phyloP scores from a whole-genome alignment of 2,888 invertebrate genomes.

The Zaprionus lineosus region DNA sequence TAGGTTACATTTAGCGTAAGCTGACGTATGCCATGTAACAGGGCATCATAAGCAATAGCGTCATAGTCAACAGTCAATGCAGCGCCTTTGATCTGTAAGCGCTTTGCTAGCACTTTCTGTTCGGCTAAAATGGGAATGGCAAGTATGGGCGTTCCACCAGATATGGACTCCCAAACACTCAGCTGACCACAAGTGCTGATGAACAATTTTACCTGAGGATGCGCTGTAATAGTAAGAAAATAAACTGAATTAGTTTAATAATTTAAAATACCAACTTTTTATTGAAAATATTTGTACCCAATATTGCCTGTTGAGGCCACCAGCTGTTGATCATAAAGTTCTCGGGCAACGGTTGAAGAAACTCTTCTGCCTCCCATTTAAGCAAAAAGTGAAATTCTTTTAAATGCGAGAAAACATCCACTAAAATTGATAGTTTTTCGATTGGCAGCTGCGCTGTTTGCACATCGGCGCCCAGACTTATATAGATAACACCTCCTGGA shows the following conservation, averaged over 20 bases:
- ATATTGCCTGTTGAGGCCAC: constrained; percentile 82
- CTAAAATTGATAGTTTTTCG: constrained; percentile 77
- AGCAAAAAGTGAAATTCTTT: constrained; percentile 82
- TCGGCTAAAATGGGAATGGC: constrained; percentile 84
- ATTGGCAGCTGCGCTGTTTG: constrained; percentile 77
- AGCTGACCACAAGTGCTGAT: constrained; percentile 86
- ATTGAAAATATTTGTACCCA: too few relatives aligned
- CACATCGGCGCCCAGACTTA: constrained; percentile 83
- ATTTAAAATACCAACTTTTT: too few relatives aligned
- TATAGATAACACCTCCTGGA: constrained; percentile 81
- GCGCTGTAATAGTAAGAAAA: too few relatives aligned
- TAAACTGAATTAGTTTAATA: too few relatives aligned
- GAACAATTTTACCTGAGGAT: constrained; percentile 84
- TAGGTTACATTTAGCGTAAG: constrained; percentile 80
- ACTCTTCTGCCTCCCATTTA: constrained; percentile 84
- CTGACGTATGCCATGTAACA: constrained; percentile 81
- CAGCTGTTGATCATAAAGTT: constrained; percentile 82
- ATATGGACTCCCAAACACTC: constrained; percentile 84
- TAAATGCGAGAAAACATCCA: constrained; percentile 77
- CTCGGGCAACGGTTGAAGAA: constrained; percentile 71
- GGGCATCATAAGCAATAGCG: constrained; percentile 80
- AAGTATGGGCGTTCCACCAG: constrained; percentile 83
- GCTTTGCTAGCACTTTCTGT: constrained; percentile 83
- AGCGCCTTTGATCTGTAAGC: constrained; percentile 82
- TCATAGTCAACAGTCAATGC: constrained; percentile 81